phyloP scores from a whole-genome alignment of 2,888 invertebrate species.

The Lacanobia oleracea region DNA sequence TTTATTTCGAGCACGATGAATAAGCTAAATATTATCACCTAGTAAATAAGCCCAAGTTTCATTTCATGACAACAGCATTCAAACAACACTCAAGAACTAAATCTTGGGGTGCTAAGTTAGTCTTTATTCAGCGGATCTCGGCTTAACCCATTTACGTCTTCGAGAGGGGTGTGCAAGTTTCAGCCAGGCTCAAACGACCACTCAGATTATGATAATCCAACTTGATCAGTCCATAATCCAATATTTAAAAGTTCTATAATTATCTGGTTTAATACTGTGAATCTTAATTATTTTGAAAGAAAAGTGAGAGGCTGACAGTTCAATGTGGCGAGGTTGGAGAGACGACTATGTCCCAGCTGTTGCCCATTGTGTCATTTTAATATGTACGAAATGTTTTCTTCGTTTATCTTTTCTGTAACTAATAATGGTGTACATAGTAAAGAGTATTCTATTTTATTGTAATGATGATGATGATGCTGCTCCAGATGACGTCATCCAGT shows the following conservation, averaged over 20 bases:
- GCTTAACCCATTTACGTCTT: constrained; percentile 36
- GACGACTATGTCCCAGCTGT: too few relatives aligned
- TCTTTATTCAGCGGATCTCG: constrained; percentile 21
- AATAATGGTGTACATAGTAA: too few relatives aligned
- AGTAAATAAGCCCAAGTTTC: background rate
- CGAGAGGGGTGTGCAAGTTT: constrained; percentile 35
- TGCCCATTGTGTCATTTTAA: too few relatives aligned
- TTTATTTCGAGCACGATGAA: too few relatives aligned
- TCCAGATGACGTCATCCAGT: too few relatives aligned
- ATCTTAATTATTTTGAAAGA: background rate
- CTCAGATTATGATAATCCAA: constrained; percentile 28
- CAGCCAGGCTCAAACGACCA: constrained; percentile 7
- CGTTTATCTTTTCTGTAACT: too few relatives aligned
- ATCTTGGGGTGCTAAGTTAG: constrained; percentile 7
- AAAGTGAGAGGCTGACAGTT: background rate
- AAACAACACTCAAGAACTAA: constrained; percentile 18
- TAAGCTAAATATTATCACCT: too few relatives aligned
- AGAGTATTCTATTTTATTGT: too few relatives aligned
- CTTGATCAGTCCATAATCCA: constrained; percentile 7
- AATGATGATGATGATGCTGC: too few relatives aligned
- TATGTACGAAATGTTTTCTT: too few relatives aligned
- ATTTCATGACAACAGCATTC: constrained; percentile 12
- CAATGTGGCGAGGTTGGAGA: too few relatives aligned
- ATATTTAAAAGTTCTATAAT: constrained; percentile 11
- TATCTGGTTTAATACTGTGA: background rate